Percentiles rank a stretch among this genome's conserved stretches.
These are phyloP conservation scores for Camponotus fellah DNA, from an alignment of 2,888 invertebrate species.

Conservation along the genomic window DNA sequence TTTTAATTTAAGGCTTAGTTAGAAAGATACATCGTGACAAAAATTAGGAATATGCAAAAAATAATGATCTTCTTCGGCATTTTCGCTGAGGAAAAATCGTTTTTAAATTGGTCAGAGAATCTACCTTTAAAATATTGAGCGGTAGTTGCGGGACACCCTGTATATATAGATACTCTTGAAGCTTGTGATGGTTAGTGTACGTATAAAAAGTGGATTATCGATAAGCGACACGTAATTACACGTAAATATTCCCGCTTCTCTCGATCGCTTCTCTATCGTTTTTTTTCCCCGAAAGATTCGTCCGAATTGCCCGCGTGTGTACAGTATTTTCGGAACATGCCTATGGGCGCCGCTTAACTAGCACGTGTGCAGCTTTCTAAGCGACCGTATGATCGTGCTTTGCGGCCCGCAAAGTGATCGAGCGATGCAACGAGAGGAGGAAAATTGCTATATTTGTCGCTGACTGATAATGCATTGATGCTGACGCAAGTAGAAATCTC, in stretches of 20 bases:
- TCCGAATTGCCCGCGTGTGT: neutral
- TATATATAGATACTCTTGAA: too few species aligned
- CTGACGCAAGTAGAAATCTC: conserved; percentile 6
- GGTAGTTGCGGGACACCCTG: too few species aligned
- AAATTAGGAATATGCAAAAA: too few species aligned
- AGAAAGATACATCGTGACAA: too few species aligned
- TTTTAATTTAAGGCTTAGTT: too few species aligned
- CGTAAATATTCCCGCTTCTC: neutral
- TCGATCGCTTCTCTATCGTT: too few species aligned
- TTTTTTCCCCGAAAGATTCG: neutral
- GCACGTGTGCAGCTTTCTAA: conserved; percentile 14
- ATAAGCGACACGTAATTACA: neutral
- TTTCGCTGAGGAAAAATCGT: too few species aligned
- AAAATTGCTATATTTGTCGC: conserved; percentile 28
- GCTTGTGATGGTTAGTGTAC: neutral
- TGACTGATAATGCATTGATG: neutral
- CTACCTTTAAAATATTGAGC: too few species aligned
- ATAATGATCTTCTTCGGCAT: too few species aligned
- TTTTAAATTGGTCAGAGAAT: too few species aligned
- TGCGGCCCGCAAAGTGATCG: conserved; percentile 7
- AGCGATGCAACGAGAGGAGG: neutral
- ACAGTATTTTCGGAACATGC: conserved; percentile 26
- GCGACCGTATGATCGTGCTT: conserved; percentile 1
- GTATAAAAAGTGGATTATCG: neutral
- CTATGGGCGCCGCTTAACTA: neutral